Evolutionary conservation across 2,888 invertebrate species (phyloP), one percentile per base, ranked within the genome.

Genomic region (Camptogramma bilineatum): DNA sequence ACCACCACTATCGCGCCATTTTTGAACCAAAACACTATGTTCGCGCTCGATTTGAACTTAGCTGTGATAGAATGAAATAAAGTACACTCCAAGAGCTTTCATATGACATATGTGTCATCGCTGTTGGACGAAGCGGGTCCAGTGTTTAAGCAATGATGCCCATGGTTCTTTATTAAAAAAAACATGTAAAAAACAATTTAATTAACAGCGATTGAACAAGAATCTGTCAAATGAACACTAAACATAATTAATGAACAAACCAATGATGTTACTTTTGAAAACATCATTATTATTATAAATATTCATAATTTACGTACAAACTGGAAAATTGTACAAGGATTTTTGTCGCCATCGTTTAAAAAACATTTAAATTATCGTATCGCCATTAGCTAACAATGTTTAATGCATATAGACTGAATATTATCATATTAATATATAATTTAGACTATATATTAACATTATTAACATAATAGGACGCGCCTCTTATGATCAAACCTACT

Each of bases 331-430:
- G n/a, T 44, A 44, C 58, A 50, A 47, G 52, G 34, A 61, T 58
- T 60, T 62, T 69, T 64, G 54, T 58, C 44, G 16, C n/a, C 34
- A 58, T n/a, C 58, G 63, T 63, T 68, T 66, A 64, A 66, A 62
- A 63, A 64, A 61, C 62, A 58, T 71, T 59, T 64, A 59, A 61
- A 65, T 65, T 51, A 60, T 62, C 54, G 28, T 64, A 28, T 47
- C 42, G 21, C 63, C 62, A 66, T 66, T 66, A 66, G 65, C 60
- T 72, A 62, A 70, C 71, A 62, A 67, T 77, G 62, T 75, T 64
- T 75, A 71, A 79, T 75, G 72, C 69, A 79, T 79, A 67, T 76
- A 73, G 71, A 69, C 61, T 74, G 70, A 47, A 47, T 62, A 77
- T 52, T 53, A 64, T 66, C 75, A 55, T 78, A 64, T 70, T 73